These are phyloP conservation scores for Temnothorax nylanderi DNA, from an alignment of 1,140 invertebrate genomes.

Conservation along the genomic window DNA sequence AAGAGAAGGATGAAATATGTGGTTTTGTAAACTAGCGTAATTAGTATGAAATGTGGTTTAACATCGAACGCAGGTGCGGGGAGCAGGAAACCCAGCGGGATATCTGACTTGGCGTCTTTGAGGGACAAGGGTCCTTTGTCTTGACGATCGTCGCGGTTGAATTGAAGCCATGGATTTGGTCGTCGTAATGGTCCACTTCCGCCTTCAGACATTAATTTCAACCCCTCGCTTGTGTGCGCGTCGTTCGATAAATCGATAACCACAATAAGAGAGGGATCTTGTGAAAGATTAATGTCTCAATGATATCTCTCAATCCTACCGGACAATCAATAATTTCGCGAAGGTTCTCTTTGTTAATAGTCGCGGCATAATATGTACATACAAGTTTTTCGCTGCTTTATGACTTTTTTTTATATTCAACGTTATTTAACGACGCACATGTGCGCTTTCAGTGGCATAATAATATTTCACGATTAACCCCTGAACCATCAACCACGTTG, in stretches of 20 bases:
- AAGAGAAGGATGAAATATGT: not conserved
- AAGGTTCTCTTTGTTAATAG: not conserved
- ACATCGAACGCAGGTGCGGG: slow-evolving; percentile 31
- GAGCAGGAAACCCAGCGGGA: slow-evolving; percentile 29
- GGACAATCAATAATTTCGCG: not conserved
- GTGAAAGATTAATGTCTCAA: slow-evolving; percentile 54
- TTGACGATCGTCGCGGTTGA: slow-evolving; percentile 52
- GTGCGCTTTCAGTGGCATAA: not conserved
- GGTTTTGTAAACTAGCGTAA: slow-evolving; percentile 39
- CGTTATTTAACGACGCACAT: slow-evolving; percentile 24
- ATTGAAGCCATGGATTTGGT: slow-evolving; percentile 56
- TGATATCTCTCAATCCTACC: not conserved
- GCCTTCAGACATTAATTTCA: slow-evolving; percentile 57
- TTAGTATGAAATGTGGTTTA: slow-evolving; percentile 47
- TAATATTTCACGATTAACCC: slow-evolving; percentile 52
- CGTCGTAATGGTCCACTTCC: slow-evolving; percentile 51
- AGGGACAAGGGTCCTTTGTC: slow-evolving; percentile 58
- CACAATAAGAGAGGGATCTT: slow-evolving; percentile 43
- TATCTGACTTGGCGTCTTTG: slow-evolving; percentile 53
- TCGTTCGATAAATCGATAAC: slow-evolving; percentile 55
- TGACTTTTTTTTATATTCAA: not conserved
- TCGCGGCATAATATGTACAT: not conserved
- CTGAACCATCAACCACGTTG: not conserved
- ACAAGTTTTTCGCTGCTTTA: not conserved
- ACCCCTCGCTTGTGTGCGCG: not conserved